Evolutionary conservation across 2,113 vertebrate species (phyloP).

Genomic region (Upupa epops): DNA sequence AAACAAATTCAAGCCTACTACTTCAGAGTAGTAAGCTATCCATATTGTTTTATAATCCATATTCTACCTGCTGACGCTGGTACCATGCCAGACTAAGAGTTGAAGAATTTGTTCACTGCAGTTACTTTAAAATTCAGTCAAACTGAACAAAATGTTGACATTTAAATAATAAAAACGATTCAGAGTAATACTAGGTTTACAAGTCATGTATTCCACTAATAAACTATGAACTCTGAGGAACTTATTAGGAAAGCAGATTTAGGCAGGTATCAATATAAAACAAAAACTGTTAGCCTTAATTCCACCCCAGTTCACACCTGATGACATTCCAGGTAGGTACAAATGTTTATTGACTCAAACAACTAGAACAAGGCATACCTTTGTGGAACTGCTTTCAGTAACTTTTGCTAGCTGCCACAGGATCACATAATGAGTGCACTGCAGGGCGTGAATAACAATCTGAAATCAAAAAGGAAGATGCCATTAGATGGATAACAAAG

Average conservation of each 20-base stretch:
- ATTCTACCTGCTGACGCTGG: background rate
- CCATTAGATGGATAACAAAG: conserved; percentile 6
- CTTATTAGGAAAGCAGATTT: background rate
- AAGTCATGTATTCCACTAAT: background rate
- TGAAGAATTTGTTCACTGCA: background rate
- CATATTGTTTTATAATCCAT: background rate
- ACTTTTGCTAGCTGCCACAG: conserved; percentile 96
- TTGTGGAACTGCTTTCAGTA: conserved; percentile 92
- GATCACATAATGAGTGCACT: conserved; percentile 98
- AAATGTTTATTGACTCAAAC: background rate
- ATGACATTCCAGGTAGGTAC: background rate
- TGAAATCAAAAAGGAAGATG: conserved; percentile 68
- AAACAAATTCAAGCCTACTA: background rate
- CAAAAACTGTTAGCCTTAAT: background rate
- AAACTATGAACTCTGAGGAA: background rate
- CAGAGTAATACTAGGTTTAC: background rate
- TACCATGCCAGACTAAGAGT: background rate
- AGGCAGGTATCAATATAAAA: background rate
- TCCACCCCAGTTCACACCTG: background rate
- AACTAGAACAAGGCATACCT: conserved; percentile 78
- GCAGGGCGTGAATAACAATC: conserved; percentile 98
- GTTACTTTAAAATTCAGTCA: background rate
- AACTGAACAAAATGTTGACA: background rate
- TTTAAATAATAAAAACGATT: background rate
- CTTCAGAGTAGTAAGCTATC: background rate